These are phyloP conservation scores for Octodonta nipae DNA, from an alignment of 2,888 invertebrate species.

Conservation along the genomic window DNA sequence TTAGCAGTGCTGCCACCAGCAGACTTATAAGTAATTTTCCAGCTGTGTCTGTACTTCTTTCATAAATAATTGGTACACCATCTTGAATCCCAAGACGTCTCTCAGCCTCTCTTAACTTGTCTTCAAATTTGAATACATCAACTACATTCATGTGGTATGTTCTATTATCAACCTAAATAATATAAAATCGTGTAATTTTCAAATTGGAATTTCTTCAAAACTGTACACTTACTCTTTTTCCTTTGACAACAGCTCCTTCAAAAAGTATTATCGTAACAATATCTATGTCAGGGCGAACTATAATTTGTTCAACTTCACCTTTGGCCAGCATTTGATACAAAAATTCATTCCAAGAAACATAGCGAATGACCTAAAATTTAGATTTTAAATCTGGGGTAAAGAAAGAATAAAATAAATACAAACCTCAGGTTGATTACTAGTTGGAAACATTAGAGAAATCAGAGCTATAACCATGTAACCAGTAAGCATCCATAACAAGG, in stretches of 20 bases:
- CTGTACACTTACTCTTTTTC: slow-evolving; percentile 49
- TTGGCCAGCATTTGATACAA: slow-evolving; percentile 84
- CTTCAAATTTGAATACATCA: slow-evolving; percentile 75
- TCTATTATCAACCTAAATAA: slow-evolving; percentile 45
- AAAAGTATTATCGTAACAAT: slow-evolving; percentile 72
- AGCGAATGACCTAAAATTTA: slow-evolving; percentile 45
- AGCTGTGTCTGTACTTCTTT: slow-evolving; percentile 61
- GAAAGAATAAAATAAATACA: too few species aligned
- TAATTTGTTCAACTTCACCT: slow-evolving; percentile 83
- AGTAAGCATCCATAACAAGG: slow-evolving; percentile 66
- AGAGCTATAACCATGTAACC: slow-evolving; percentile 62
- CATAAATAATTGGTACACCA: slow-evolving; percentile 74
- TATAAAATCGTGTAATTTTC: slow-evolving; percentile 2
- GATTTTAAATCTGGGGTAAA: too few species aligned
- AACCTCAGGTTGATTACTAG: slow-evolving; percentile 61
- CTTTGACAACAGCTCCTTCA: slow-evolving; percentile 77
- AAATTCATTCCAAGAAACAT: slow-evolving; percentile 94
- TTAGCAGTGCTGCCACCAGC: slow-evolving; percentile 51
- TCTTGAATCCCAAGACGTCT: slow-evolving; percentile 63
- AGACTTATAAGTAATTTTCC: slow-evolving; percentile 57
- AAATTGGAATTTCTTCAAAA: neutral
- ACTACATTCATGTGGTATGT: slow-evolving; percentile 76
- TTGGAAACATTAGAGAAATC: slow-evolving; percentile 57
- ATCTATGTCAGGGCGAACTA: slow-evolving; percentile 72
- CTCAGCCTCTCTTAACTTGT: slow-evolving; percentile 77